These are phyloP conservation scores for Bettongia penicillata DNA, from an alignment of 2,113 vertebrate species.

Conservation along the genomic window DNA sequence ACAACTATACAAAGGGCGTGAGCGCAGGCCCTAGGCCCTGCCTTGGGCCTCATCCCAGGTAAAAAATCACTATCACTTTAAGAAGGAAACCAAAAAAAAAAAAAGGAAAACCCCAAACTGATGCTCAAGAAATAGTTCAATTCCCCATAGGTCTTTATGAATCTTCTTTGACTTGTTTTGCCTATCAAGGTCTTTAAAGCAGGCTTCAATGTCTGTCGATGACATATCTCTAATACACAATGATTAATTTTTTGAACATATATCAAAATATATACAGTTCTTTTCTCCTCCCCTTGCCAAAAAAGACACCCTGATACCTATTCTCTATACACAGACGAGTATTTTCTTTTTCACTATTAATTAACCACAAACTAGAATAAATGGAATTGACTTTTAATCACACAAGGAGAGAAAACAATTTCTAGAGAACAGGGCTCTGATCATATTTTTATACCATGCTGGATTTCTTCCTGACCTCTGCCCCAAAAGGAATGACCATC, in stretches of 20 bases:
- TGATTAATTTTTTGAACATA: conserved; percentile 82
- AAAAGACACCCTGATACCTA: conserved; percentile 82
- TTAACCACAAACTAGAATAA: conserved; percentile 85
- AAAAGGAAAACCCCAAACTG: conserved; percentile 33
- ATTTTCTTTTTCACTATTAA: conserved; percentile 83
- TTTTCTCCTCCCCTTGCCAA: conserved; percentile 81
- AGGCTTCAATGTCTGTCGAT: conserved; percentile 77
- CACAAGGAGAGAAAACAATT: conserved; percentile 78
- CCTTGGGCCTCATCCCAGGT: conserved; percentile 67
- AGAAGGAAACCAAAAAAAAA: conserved; percentile 2
- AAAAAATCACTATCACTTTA: conserved; percentile 39
- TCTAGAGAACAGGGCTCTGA: conserved; percentile 78
- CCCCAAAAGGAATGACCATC: conserved; percentile 83
- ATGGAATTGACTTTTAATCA: conserved; percentile 85
- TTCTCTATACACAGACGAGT: conserved; percentile 82
- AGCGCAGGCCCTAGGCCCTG: conserved; percentile 62
- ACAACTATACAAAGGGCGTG: conserved; percentile 68
- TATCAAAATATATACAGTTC: conserved; percentile 84
- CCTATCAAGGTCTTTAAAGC: conserved; percentile 73
- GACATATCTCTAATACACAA: conserved; percentile 82
- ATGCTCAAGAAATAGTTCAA: conserved; percentile 54
- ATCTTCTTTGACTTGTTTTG: conserved; percentile 62
- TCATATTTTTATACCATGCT: conserved; percentile 75
- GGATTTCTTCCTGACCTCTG: conserved; percentile 76
- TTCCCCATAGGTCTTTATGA: conserved; percentile 54